Evolutionary conservation across 2,113 vertebrate genomes (phyloP).

Genomic region (Saccopteryx leptura): DNA sequence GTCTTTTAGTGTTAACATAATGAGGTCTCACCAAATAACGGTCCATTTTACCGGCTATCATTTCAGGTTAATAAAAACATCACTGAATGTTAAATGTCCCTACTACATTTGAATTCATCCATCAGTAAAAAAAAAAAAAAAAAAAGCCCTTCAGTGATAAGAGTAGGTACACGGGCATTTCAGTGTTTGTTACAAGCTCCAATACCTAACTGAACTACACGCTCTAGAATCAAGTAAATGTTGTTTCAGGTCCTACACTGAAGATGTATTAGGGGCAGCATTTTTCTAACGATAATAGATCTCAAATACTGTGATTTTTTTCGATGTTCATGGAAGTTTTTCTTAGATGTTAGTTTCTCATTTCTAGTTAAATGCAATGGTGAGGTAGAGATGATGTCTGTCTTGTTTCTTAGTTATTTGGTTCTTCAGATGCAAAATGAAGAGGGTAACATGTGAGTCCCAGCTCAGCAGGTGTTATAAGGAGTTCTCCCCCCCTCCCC

Average conservation of each 20-base stretch:
- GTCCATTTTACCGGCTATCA: constrained; percentile 75
- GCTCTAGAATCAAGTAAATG: neutral
- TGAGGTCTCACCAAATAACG: constrained; percentile 77
- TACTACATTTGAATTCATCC: constrained; percentile 68
- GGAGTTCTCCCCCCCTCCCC: constrained; percentile 26
- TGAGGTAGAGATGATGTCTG: neutral
- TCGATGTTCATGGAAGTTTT: neutral
- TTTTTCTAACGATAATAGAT: neutral
- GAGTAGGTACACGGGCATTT: constrained; percentile 30
- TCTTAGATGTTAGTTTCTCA: constrained; percentile 52
- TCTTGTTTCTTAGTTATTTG: constrained; percentile 44
- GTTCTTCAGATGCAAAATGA: constrained; percentile 33
- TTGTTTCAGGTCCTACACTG: constrained; percentile 1
- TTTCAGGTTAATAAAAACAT: constrained; percentile 82
- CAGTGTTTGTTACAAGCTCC: constrained; percentile 60
- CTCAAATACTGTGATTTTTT: neutral
- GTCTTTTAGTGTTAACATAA: constrained; percentile 76
- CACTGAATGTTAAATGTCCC: constrained; percentile 75
- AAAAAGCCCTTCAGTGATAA: constrained; percentile 5
- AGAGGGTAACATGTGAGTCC: constrained; percentile 37
- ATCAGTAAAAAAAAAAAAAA: constrained; percentile 39
- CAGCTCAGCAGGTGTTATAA: constrained; percentile 53
- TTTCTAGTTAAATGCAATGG: constrained; percentile 28
- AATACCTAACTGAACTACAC: neutral
- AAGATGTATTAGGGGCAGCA: neutral